Base-by-base conservation (phyloP, 1,140 invertebrate genomes). In the Caenorhabditis latens region DNA sequence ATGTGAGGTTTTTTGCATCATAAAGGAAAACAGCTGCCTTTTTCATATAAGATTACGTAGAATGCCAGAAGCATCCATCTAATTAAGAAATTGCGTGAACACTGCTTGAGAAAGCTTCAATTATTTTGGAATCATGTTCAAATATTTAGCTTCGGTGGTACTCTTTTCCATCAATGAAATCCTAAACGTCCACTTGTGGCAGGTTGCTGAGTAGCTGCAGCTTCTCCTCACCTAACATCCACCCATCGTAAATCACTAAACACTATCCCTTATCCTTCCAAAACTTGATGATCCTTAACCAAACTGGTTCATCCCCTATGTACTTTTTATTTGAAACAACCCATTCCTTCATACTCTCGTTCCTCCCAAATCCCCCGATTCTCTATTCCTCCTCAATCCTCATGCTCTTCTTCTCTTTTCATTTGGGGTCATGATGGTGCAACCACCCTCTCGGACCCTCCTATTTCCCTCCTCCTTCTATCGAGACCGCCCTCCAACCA, bases 1-100 rank as follows among this genome's bases (percentile, higher is more conserved):
- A 9, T 7, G n/a, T 8, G 21, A 50, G 71, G 19, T 79, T 32
- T 32, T 79, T 79, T 79, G 71, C 71, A 53, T 79, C 71, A 79
- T 79, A 79, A 79, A 50, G 71, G 71, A 79, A 79, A 79, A 43
- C 71, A 79, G 71, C 71, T 79, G 71, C 65, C 19, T 79, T 50
- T 79, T 24, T 14, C 16, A 21, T 46, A 14, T 40, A 9, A 16
- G 13, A 21, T 40, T 65, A 75, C 67, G 43, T n/a, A n/a, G 19
- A 3, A n/a, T 58, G 57, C 19, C 16, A 46, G 13, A 48, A 46
- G 67, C 67, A 75, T 75, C 19, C 67, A 75, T 75, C 43, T 75
- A 46, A 75, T 46, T 75, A 46, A 48, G 24, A 75, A 11, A 67
- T 67, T 67, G 63, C 50, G 11, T 53, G 50, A 11, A 53, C 16